Base-by-base conservation (phyloP, 2,113 vertebrate species). In the Orcinus orca region DNA sequence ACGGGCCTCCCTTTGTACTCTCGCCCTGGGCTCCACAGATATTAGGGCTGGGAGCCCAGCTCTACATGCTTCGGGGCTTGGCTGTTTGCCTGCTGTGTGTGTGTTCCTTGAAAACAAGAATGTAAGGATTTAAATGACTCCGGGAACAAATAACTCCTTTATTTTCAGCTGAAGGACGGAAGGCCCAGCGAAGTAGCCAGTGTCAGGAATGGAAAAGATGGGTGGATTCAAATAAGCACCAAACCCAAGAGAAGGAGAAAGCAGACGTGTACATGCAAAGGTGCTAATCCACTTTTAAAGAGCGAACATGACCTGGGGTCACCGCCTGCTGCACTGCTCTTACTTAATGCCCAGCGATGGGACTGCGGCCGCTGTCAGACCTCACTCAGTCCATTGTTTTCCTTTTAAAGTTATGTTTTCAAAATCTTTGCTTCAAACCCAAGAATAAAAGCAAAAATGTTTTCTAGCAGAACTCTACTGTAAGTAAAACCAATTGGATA, bases 251-350 rank as follows among this genome's bases (percentile, higher is more conserved):
- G 41, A 25, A 76, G 38, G 31, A 10, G 41, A 70, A 68, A 38
- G 8, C 11, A 53, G 25, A 11, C 1, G 15, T 41, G 88, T 31
- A 14, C 0, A 21, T 0, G 10, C 68, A 44, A 63, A 81, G 36
- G 36, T 36, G 15, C 62, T 0, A 55, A 70, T n/a, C 21, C 26
- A 41, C 60, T 65, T 63, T 25, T 21, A 47, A 58, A 68, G 47
- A 88, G 36, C 8, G 36, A 71, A 44, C 67, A 3, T 33, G 29
- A n/a, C 41, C 58, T 11, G 14, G 20, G 41, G 50, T 21, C 29
- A 29, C 5, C 0, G 11, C 41, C 29, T 0, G 1, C 2, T 0
- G 0, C 38, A 15, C 5, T 1, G 1, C 1, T 5, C 18, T 3
- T 12, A 21, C 21, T 15, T 8, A 58, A 25, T 8, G 6, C 6